These are phyloP conservation scores for Subacronicta megacephala DNA, from an alignment of 2,888 invertebrate genomes.

Conservation along the genomic window DNA sequence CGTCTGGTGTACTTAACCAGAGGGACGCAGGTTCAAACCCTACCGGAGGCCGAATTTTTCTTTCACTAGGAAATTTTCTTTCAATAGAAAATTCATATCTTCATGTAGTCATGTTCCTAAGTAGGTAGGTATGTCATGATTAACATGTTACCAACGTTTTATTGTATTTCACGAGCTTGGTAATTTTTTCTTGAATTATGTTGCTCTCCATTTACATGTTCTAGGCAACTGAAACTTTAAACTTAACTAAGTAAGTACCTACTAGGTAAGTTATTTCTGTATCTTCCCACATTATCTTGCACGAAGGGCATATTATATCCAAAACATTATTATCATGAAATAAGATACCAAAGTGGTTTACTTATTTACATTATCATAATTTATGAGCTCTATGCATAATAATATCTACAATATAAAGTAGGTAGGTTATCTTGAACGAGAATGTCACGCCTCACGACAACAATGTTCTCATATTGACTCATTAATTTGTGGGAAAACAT, in stretches of 20 bases:
- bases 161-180: slow-evolving; percentile 8
- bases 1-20: no score
- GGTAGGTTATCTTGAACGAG: not conserved
- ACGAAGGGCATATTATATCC: slow-evolving; percentile 32
- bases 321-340: slow-evolving; percentile 13
- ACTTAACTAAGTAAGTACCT: slow-evolving; percentile 14
- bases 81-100: no score
- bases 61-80: no score
- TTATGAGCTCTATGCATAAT: slow-evolving; percentile 6
- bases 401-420: slow-evolving; percentile 27
- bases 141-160: not conserved
- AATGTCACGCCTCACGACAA: slow-evolving; percentile 12
- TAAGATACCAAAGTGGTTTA: not conserved
- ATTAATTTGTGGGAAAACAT: slow-evolving; percentile 1
- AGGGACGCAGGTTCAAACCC: no score
- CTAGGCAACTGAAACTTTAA: slow-evolving; percentile 7
- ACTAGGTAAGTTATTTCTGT: no score
- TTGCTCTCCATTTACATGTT: slow-evolving; percentile 6
- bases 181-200: slow-evolving; percentile 18
- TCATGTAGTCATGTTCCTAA: no score
- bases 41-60: no score
- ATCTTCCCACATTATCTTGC: slow-evolving; percentile 20
- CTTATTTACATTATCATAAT: not conserved
- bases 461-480: slow-evolving; percentile 8
- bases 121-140: no score